Conservation (phyloP, 2,113 vertebrate species). For the Aythya baeri region DNA sequence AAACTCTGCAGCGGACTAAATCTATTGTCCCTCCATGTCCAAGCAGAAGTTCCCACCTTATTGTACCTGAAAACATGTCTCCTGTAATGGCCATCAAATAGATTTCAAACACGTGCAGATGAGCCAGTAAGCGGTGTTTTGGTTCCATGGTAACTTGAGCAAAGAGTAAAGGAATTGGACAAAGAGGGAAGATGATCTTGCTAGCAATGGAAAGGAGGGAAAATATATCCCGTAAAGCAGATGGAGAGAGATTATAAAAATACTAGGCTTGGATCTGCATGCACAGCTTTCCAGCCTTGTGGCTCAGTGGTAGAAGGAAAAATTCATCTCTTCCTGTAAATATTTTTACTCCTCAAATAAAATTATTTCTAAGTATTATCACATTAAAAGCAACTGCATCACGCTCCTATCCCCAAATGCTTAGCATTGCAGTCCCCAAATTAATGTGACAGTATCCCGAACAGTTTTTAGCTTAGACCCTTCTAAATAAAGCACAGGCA, state of each 20-base stretch:
- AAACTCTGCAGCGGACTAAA: not conserved
- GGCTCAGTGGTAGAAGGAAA: not conserved
- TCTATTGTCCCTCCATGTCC: not conserved
- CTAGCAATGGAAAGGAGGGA: not conserved
- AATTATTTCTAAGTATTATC: not conserved
- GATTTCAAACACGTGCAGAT: not conserved
- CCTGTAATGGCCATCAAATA: not conserved
- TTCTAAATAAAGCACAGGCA: not conserved
- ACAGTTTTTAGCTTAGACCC: not conserved
- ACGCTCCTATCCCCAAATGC: not conserved
- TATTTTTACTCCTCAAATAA: not conserved
- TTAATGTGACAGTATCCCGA: not conserved
- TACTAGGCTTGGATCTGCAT: not conserved
- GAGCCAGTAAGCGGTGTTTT: not conserved
- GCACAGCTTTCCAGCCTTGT: not conserved
- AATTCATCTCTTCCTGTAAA: not conserved
- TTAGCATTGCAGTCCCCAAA: not conserved
- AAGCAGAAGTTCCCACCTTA: slow-evolving; percentile 9
- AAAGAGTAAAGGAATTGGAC: not conserved
- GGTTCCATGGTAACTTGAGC: not conserved
- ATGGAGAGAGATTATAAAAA: not conserved
- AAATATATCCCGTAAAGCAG: not conserved
- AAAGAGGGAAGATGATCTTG: not conserved
- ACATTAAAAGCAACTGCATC: fast-evolving
- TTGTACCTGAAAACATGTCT: slow-evolving; percentile 18